These are phyloP conservation scores for Varroa destructor DNA, from an alignment of 1,140 invertebrate species.

Conservation along the genomic window DNA sequence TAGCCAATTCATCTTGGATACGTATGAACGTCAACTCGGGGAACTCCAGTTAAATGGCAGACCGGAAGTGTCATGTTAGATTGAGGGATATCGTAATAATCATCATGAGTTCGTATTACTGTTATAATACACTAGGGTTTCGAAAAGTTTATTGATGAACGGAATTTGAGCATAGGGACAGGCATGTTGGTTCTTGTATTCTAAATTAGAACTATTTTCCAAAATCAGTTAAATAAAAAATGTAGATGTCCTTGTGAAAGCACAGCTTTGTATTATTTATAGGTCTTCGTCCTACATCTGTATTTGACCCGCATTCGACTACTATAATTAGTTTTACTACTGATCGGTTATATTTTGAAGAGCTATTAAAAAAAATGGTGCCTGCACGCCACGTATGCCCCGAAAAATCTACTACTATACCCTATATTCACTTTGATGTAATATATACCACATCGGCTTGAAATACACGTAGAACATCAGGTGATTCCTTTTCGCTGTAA, in stretches of 20 bases:
- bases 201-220: not conserved
- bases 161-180: not conserved
- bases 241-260: too few relatives aligned
- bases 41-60: not conserved
- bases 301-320: too few relatives aligned
- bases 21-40: slow-evolving; percentile 7
- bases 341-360: too few relatives aligned
- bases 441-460: not conserved
- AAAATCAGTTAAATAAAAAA: too few relatives aligned
- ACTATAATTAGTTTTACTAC: too few relatives aligned
- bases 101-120: not conserved
- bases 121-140: not conserved
- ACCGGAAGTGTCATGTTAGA: not conserved
- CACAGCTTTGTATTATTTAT: too few relatives aligned
- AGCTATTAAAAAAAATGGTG: too few relatives aligned
- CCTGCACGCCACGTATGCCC: not conserved
- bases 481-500: slow-evolving; percentile 3
- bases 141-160: not conserved
- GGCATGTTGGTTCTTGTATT: not conserved
- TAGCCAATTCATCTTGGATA: not conserved
- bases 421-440: too few relatives aligned
- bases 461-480: not conserved
- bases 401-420: not conserved
- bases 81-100: not conserved
- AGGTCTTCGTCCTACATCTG: too few relatives aligned